These are phyloP conservation scores for Mus caroli DNA, from an alignment of 2,797 vertebrate species.

Conservation along the genomic window DNA sequence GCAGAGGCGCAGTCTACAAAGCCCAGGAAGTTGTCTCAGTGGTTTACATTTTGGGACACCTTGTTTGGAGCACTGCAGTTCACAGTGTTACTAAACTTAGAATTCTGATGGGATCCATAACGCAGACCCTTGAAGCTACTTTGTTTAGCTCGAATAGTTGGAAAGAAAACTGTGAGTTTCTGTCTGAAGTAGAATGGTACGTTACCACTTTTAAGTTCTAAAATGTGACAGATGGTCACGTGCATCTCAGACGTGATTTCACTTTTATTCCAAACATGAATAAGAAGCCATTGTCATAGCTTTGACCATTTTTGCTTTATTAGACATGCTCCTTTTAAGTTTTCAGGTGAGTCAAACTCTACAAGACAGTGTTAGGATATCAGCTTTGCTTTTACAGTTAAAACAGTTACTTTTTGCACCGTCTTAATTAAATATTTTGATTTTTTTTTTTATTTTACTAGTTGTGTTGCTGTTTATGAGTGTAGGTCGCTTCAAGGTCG, in stretches of 20 bases:
- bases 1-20: slow-evolving; percentile 78
- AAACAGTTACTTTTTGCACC: slow-evolving; percentile 84
- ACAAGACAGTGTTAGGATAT: slow-evolving; percentile 66
- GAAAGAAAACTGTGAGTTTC: slow-evolving; percentile 70
- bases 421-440: slow-evolving; percentile 76
- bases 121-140: slow-evolving; percentile 85
- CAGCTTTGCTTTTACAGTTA: slow-evolving; percentile 78
- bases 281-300: slow-evolving; percentile 73
- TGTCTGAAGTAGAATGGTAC: slow-evolving; percentile 75
- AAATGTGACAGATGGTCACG: slow-evolving; percentile 68
- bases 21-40: slow-evolving; percentile 84
- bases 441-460: slow-evolving; percentile 55
- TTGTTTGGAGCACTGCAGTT: slow-evolving; percentile 86
- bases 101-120: slow-evolving; percentile 66
- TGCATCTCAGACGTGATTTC: slow-evolving; percentile 61
- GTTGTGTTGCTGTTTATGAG: slow-evolving; percentile 78
- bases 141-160: slow-evolving; percentile 70
- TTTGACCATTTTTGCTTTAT: slow-evolving; percentile 75
- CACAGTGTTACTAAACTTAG: slow-evolving; percentile 79
- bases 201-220: slow-evolving; percentile 70
- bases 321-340: slow-evolving; percentile 71
- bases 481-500: slow-evolving; percentile 85
- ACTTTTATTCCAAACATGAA: slow-evolving; percentile 70
- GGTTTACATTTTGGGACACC: slow-evolving; percentile 77
- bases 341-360: slow-evolving; percentile 61